Evolutionary conservation across 1,140 invertebrate genomes (phyloP), one percentile per base, ranked within the genome.

Genomic region (Nebria ingens): DNA sequence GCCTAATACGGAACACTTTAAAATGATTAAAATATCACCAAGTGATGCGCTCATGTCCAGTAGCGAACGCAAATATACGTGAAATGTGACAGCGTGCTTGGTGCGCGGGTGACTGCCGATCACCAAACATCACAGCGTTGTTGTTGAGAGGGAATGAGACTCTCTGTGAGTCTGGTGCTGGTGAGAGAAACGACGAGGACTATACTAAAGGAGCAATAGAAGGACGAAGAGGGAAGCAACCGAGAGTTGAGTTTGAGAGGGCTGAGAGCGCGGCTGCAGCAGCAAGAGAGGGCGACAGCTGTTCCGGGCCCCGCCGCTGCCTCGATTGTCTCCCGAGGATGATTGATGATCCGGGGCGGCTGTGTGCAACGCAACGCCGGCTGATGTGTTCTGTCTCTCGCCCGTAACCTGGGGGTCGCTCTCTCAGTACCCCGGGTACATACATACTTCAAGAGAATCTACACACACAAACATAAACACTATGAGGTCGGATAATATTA

Each of bases 281-380:
- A 55, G 53, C 20, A 17, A 55, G 53, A n/a, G n/a, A 19, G 34
- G 19, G 63, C 65, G 65, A 67, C 67, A 68, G 67, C 67, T 68
- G 67, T 65, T 63, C 21, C 50, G 11, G 50, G 3, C 19, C 15
- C 50, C 64, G 59, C 63, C 59, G 58, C 58, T 51, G 50, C 4
- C 50, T 64, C 66, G 65, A 68, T 68, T 68, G 67, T 68, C 65
- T 67, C 67, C 40, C 40, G 40, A 59, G 67, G 61, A 68, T 68
- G 67, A 68, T 68, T 68, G 67, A 68, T 68, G 67, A 68, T 66
- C 63, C 58, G 59, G 64, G 65, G 65, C 67, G 65, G 65, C 64
- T 66, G 66, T 51, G 61, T 55, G 59, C 61, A 53, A 52, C 57
- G 60, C 61, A 56, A 60, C 65, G 59, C 62, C 55, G 61, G 56